A percentile compares a stretch with the other conserved stretches of the same genome.
Conservation (phyloP, 1,140 invertebrate species). For the Drosophila miranda region DNA sequence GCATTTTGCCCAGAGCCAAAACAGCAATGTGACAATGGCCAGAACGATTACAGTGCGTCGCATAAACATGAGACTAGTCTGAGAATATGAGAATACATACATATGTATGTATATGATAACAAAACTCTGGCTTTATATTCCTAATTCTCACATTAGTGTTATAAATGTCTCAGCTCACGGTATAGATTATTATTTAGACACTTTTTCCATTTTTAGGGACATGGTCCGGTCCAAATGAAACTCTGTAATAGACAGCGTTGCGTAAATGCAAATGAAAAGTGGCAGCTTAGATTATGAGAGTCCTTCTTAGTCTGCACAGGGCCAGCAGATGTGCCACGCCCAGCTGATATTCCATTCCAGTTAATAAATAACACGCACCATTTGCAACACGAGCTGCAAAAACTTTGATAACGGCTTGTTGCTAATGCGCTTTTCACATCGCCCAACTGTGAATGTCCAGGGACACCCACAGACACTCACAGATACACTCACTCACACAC, state of each 20-base stretch:
- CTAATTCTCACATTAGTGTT: no score
- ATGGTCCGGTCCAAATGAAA: no score
- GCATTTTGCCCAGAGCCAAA: constrained; percentile 21
- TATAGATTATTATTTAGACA: no score
- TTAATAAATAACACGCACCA: constrained; percentile 47
- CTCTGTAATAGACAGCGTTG: background rate
- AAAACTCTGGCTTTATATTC: no score
- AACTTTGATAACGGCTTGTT: constrained; percentile 48
- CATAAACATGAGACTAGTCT: background rate
- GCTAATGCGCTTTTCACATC: constrained; percentile 56
- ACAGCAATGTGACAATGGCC: constrained; percentile 14
- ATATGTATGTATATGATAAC: no score
- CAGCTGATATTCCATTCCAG: background rate
- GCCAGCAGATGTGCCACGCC: constrained; percentile 15
- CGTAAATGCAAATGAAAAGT: background rate
- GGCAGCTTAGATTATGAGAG: background rate
- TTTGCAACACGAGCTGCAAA: constrained; percentile 36
- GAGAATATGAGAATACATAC: no score
- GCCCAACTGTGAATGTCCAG: constrained; percentile 40
- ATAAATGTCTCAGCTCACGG: no score
- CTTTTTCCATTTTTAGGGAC: no score
- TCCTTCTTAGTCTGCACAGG: background rate
- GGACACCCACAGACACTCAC: background rate
- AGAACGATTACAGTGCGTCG: background rate
- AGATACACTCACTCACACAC: background rate